Base-by-base conservation (phyloP, 1,140 invertebrate species). In the Papilio xuthus region DNA sequence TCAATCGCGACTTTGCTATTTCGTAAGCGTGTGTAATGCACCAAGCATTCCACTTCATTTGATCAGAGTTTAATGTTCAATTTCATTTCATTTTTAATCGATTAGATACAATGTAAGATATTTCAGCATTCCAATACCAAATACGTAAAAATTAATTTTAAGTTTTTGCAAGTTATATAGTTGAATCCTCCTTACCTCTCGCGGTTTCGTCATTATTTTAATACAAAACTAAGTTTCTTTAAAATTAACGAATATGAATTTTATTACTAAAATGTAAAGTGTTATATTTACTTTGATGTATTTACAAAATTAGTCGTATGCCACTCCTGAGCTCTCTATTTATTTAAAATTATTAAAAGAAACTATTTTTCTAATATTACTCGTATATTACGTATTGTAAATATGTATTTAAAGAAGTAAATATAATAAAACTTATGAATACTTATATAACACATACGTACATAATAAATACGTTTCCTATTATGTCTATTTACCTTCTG, bases 211-310 rank as follows among this genome's bases (percentile, higher is more conserved):
- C 20, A 12, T 60, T 13, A 60, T 60, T 60, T 12, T 9, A 1
- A 37, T 60, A 26, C 8, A 28, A 63, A 13, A 28, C 28, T 7
- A 67, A 67, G 13, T 28, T 7, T 26, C 60, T 28, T 67, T 50
- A 1, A 60, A 60, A 26, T 67, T 32, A 18, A 13, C 4, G 12
- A 28, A 28, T 67, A 67, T 32, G 26, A 32, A 67, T 67, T 67
- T 67, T 67, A 67, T 28, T 13, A 32, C 26, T 18, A 67, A 13
- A 32, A 32, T 67, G 23, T 28, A 6, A 67, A 13, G 26, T 67
- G 60, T 28, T 67, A 67, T 67, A 67, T 67, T 67, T 67, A 32
- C 60, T 28, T 63, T 12, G 13, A 26, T 28, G 28, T 12, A 63
- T 56, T 20, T 53, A 53, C 15, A 15, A 20, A 20, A 56, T 8